These are phyloP conservation scores for Haliclona indistincta DNA, from an alignment of 37 sponge, comb jelly and placozoan genomes.

Conservation along the genomic window DNA sequence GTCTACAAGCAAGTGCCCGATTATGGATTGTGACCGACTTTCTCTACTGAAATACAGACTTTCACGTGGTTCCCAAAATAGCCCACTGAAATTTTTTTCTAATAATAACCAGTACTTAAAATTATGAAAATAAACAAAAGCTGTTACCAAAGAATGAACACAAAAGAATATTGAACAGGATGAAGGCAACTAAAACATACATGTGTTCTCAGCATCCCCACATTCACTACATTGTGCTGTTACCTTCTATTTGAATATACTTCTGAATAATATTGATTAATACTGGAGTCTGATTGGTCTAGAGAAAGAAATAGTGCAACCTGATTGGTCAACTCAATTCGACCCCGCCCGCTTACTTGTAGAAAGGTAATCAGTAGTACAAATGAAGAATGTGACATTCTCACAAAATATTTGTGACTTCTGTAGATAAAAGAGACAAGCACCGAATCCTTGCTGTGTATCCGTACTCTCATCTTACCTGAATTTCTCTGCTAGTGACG, in stretches of 20 bases:
- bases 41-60: no score
- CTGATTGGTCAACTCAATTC: not conserved
- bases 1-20: no score
- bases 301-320: not conserved
- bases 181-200: no score
- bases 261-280: not conserved
- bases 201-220: no score
- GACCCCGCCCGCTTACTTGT: conserved; percentile 46
- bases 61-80: no score
- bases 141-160: no score
- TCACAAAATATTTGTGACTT: conserved; percentile 61
- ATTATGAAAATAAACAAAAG: no score
- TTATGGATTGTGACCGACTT: no score
- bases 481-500: conserved; percentile 50
- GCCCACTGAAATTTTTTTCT: no score
- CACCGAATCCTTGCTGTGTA: not conserved
- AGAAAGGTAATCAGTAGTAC: conserved; percentile 70
- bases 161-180: no score
- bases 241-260: not conserved
- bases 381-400: conserved; percentile 65
- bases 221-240: not conserved
- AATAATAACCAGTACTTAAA: no score
- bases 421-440: conserved; percentile 2
- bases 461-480: conserved; percentile 9
- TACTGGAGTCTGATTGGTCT: not conserved